Conservation (phyloP, 1,140 invertebrate species). For the Onthophagus taurus region DNA sequence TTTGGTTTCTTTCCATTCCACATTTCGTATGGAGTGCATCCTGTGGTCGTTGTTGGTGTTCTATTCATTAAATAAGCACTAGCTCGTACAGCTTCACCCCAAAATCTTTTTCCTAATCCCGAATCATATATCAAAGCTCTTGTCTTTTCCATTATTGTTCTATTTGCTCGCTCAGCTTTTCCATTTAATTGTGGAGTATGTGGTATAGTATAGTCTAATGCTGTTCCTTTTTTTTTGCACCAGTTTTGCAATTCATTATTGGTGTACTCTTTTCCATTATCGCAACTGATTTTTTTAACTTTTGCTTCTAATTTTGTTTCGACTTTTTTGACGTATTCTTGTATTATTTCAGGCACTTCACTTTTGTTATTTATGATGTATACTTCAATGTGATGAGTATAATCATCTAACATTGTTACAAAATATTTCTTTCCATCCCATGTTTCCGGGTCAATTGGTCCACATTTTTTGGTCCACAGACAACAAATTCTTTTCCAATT, state of each 20-base stretch:
- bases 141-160: conserved; percentile 32
- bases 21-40: conserved; percentile 14
- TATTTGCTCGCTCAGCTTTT: conserved; percentile 34
- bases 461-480: no score
- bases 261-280: no score
- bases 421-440: conserved; percentile 28
- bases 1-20: conserved; percentile 18
- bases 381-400: conserved; percentile 28
- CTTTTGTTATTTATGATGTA: conserved; percentile 29
- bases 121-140: conserved; percentile 31
- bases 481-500: no score
- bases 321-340: conserved; percentile 16
- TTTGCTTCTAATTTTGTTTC: no score
- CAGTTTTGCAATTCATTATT: no score
- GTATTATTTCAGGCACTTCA: conserved; percentile 29
- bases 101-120: conserved; percentile 24
- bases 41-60: conserved; percentile 17
- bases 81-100: conserved; percentile 32
- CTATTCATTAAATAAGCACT: conserved; percentile 35
- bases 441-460: no score
- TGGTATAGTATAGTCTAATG: conserved; percentile 14
- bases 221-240: no score
- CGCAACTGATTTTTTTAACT: no score
- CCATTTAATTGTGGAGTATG: conserved; percentile 44
- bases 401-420: conserved; percentile 34